Base-by-base conservation (phyloP, 2,888 invertebrate species). In the Anthrax anthrax region DNA sequence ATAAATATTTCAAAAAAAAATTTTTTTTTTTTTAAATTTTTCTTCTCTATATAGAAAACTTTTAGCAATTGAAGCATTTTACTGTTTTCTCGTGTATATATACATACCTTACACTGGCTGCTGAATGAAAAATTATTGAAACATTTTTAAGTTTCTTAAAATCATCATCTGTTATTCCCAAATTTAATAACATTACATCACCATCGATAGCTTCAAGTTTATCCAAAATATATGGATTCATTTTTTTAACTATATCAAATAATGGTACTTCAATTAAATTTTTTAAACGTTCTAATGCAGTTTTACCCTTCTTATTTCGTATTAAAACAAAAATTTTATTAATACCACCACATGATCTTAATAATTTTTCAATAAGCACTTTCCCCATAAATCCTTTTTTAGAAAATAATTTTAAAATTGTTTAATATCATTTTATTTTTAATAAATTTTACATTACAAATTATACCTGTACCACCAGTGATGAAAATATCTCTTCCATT, bases 331-430 rank as follows among this genome's bases (percentile, higher is more conserved):
- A 90, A 49, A 91, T 76, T 43, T 73, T 73, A 44, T 76, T 73
- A 12, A 90, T 58, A 0, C 76, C 77, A 0, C 82, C 73, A 58
- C 87, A 87, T 2, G 83, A 82, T 56, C 86, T 75, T 13, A 90
- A 64, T 5, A 90, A 64, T 63, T 90, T 91, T 64, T 90, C 90
- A 2, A 89, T 71, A 19, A 90, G 63, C 0, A 84, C 81, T 69
- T 90, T 90, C 0, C 90, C 89, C 65, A 90, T 74, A 58, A 89
- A 90, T 1, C 89, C 89, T 72, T 61, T 23, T 23, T 6, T 6
- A 23, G 8, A 23, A 23, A 23, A 23, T 6, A 23, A 23, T 23
- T 23, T 6, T 23, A 23, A 23, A 23, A 23, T 23, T 6, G 4
- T 23, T 23, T n/a, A n/a, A n/a, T n/a, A n/a, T n/a, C n/a, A n/a